Conservation (phyloP, 2,797 vertebrate genomes). For the Aldrovandia affinis region DNA sequence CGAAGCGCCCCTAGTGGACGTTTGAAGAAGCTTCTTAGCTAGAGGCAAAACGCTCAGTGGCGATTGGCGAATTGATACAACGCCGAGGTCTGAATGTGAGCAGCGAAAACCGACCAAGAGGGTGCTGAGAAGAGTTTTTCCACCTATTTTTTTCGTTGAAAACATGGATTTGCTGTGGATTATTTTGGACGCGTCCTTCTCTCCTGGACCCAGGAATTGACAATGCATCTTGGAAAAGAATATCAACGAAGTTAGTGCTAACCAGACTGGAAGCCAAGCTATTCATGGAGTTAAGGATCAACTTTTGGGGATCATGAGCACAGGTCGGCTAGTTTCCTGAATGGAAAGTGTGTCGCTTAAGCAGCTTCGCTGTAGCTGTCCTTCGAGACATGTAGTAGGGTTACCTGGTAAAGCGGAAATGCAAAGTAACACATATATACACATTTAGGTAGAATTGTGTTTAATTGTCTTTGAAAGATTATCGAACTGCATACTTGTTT, state of each 20-base stretch:
- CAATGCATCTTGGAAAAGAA: conserved; percentile 57
- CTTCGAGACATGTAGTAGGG: not conserved
- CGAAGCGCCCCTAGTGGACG: conserved; percentile 54
- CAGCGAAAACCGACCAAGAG: not conserved
- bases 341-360: conserved; percentile 32
- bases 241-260: conserved; percentile 54
- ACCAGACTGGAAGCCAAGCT: conserved; percentile 71
- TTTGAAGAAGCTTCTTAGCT: not conserved
- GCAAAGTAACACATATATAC: not conserved
- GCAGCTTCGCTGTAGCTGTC: conserved; percentile 15
- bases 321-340: conserved; percentile 76
- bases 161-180: conserved; percentile 10
- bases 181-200: conserved; percentile 19
- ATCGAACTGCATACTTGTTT: not conserved
- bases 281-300: conserved; percentile 75
- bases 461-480: not conserved
- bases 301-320: conserved; percentile 79
- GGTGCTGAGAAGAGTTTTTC: conserved; percentile 40
- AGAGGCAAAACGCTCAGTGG: conserved; percentile 2
- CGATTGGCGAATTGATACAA: conserved; percentile 25
- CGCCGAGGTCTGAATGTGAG: not conserved
- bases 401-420: conserved; percentile 1
- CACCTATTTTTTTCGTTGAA: conserved; percentile 36
- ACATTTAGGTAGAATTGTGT: not conserved
- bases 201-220: conserved; percentile 40